phyloP scores from a whole-genome alignment of 2,888 invertebrate genomes.

The Hypsopygia costalis region DNA sequence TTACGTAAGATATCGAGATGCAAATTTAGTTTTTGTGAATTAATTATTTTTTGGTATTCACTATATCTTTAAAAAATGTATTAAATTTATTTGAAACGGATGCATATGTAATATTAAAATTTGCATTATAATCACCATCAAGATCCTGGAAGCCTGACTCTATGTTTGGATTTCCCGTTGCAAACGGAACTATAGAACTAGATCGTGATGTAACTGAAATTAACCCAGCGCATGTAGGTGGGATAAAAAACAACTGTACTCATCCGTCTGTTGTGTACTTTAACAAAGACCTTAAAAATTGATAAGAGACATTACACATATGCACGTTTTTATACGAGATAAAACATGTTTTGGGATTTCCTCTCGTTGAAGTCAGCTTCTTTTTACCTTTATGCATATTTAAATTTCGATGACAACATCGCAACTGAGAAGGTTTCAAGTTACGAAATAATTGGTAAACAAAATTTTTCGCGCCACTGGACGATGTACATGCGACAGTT shows the following conservation, averaged over 20 bases:
- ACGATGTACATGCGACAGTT: conserved; percentile 40
- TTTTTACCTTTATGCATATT: conserved; percentile 19
- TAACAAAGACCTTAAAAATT: neutral
- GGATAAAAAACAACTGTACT: conserved; percentile 14
- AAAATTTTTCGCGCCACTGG: conserved; percentile 46
- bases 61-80: neutral
- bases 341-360: conserved; percentile 5
- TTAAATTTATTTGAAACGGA: neutral
- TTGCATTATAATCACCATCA: neutral
- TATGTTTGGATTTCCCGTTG: conserved; percentile 43
- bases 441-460: conserved; percentile 57
- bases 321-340: neutral
- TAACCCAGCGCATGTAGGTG: conserved; percentile 3
- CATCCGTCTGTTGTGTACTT: too few relatives aligned
- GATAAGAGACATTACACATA: neutral
- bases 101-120: neutral
- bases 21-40: neutral
- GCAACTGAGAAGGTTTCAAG: conserved; percentile 40
- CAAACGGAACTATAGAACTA: conserved; percentile 46
- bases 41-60: neutral
- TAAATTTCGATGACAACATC: conserved; percentile 36
- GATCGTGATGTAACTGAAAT: conserved; percentile 39
- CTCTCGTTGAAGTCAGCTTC: conserved; percentile 6
- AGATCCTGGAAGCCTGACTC: conserved; percentile 24
- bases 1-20: neutral